Evolutionary conservation across 2,113 vertebrate species (phyloP), one percentile per base, ranked within the genome.

Genomic region (Lasiurus cinereus): DNA sequence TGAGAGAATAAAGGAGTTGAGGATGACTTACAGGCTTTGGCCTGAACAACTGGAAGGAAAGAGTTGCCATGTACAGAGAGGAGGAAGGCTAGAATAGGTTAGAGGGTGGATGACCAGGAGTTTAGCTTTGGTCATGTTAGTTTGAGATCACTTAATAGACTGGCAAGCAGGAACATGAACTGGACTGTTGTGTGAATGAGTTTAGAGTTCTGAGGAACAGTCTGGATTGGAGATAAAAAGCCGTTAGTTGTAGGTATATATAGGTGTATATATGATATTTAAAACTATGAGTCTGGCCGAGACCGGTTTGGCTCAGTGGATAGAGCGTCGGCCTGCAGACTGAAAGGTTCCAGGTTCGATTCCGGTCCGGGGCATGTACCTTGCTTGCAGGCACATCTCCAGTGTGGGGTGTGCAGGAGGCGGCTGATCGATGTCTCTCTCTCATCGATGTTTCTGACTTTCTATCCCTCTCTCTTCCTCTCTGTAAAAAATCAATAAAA

Each of bases 1-100:
- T 83, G 33, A 74, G 36, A 73, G 39, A 93, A 93, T 90, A 56
- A 93, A 54, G 56, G 48, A 78, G 13, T 80, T 12, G 36, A 83
- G 19, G 54, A 77, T 83, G 70, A 64, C 54, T 52, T 74, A 19
- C 15, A 69, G 78, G 36, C 67, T 83, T 74, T 62, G 64, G 19
- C n/a, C 36, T 36, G 43, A 85, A 84, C 3, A 73, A 54, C 36
- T 87, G 48, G 43, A 48, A 92, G 50, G n/a, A 86, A 15, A 54
- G 50, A 86, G 33, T 87, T 84, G 12, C 67, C 67, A n/a, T 50
- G 72, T 78, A n/a, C 0, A n/a, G 56, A 52, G 5, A 93, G 66
- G 48, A 93, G 39, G 31, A 78, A 88, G 56, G 43, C 19, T 77
- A 16, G 39, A 46, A 10, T 62, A 85, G 54, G 52, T 74, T 79